Evolutionary conservation across 1,140 invertebrate species (phyloP).

Genomic region (Leguminivora glycinivorella): DNA sequence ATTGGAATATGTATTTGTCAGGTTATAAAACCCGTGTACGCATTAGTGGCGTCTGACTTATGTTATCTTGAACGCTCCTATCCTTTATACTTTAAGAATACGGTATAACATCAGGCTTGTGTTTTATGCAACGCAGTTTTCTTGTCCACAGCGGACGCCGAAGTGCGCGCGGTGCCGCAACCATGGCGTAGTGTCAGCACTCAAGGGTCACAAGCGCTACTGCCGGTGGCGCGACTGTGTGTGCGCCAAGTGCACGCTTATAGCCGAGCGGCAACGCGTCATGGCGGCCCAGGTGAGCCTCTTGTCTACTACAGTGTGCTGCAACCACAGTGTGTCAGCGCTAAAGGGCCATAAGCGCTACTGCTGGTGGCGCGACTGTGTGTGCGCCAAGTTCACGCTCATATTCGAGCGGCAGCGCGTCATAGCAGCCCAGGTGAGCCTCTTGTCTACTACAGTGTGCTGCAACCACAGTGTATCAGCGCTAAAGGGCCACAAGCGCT

Average conservation of each 20-base stretch:
- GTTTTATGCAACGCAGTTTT: constrained; percentile 31
- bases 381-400: constrained; percentile 98
- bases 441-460: constrained; percentile 77
- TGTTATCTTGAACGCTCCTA: too few species aligned
- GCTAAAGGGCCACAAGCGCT: neutral
- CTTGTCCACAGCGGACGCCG: constrained; percentile 87
- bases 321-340: constrained; percentile 97
- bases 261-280: constrained; percentile 98
- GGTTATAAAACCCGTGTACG: too few species aligned
- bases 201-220: constrained; percentile 98
- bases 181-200: constrained; percentile 98
- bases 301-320: constrained; percentile 78
- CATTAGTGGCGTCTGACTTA: too few species aligned
- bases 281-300: constrained; percentile 95
- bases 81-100: neutral
- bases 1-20: too few species aligned
- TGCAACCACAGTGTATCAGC: constrained; percentile 92
- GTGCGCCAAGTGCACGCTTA: constrained; percentile 99
- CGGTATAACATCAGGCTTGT: constrained; percentile 2
- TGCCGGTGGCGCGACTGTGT: constrained; percentile 97
- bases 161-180: constrained; percentile 99
- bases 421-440: constrained; percentile 96
- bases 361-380: constrained; percentile 97
- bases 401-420: constrained; percentile 98
- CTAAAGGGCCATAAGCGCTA: constrained; percentile 98